Evolutionary conservation across 2,888 invertebrate genomes (phyloP).

Genomic region (Drosophila rubida): DNA sequence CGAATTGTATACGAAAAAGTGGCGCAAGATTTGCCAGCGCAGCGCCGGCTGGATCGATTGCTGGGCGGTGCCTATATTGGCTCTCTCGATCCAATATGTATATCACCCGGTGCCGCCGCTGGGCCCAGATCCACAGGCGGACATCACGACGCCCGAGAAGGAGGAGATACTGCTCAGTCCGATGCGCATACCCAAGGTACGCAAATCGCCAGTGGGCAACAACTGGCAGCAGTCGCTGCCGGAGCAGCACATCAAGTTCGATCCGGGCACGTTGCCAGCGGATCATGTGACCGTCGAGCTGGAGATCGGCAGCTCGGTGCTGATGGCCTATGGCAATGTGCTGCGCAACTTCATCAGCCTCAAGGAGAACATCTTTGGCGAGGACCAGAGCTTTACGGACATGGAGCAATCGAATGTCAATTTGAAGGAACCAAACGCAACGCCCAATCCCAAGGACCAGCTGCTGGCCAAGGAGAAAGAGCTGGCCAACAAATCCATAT

Average conservation of each 20-base stretch:
- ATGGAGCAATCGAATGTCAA: conserved; percentile 90
- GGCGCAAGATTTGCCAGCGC: conserved; percentile 92
- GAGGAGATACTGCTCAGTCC: conserved; percentile 96
- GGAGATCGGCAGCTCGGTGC: conserved; percentile 96
- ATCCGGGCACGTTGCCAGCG: conserved; percentile 93
- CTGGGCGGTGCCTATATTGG: conserved; percentile 97
- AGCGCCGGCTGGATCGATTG: conserved; percentile 96
- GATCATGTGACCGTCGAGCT: conserved; percentile 96
- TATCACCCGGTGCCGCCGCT: conserved; percentile 97
- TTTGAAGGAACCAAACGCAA: conserved; percentile 84
- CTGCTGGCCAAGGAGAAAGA: conserved; percentile 85
- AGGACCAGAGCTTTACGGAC: conserved; percentile 96
- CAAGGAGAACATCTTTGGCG: conserved; percentile 98
- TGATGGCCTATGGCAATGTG: conserved; percentile 96
- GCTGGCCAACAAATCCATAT: conserved; percentile 83
- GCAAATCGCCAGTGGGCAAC: conserved; percentile 89
- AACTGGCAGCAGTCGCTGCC: conserved; percentile 87
- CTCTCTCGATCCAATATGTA: conserved; percentile 94
- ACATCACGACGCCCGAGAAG: conserved; percentile 96
- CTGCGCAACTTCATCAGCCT: conserved; percentile 95
- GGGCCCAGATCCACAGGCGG: conserved; percentile 94
- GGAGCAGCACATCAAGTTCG: conserved; percentile 90
- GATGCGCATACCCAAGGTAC: conserved; percentile 93
- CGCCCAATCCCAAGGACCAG: conserved; percentile 83
- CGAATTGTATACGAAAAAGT: conserved; percentile 87